These are phyloP conservation scores for Drosophila yooni DNA, from an alignment of 2,888 invertebrate genomes.

Conservation along the genomic window DNA sequence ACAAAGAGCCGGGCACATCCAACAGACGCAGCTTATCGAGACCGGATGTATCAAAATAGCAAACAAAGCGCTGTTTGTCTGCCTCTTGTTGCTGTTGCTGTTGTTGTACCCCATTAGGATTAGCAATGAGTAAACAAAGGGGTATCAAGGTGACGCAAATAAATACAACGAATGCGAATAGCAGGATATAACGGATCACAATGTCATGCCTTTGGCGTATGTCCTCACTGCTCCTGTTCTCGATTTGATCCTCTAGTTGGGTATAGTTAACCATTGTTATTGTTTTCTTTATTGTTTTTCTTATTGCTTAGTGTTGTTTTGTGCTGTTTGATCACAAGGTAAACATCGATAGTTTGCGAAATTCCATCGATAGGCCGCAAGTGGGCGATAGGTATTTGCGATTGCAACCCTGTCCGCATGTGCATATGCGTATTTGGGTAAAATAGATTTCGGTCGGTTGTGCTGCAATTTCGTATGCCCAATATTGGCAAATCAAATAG, in stretches of 20 bases:
- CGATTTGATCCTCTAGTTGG: conserved; percentile 3
- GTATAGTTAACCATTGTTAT: conserved; percentile 42
- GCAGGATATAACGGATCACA: conserved; percentile 9
- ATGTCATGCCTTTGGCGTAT: neutral
- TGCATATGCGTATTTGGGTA: conserved; percentile 64
- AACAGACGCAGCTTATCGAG: conserved; percentile 85
- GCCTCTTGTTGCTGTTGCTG: conserved; percentile 3
- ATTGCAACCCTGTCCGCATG: conserved; percentile 50
- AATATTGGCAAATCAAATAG: conserved; percentile 23
- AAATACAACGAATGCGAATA: conserved; percentile 2
- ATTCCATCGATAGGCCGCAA: conserved; percentile 39
- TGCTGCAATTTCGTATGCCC: conserved; percentile 38
- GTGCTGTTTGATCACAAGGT: neutral
- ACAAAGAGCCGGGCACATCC: conserved; percentile 89
- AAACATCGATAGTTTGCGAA: conserved; percentile 40
- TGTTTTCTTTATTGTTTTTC: neutral
- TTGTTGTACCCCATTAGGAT: neutral
- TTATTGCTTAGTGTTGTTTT: conserved; percentile 13
- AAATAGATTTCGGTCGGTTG: conserved; percentile 47
- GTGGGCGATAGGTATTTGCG: conserved; percentile 26
- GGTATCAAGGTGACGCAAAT: conserved; percentile 20
- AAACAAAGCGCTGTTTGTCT: conserved; percentile 47
- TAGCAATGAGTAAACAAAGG: conserved; percentile 26
- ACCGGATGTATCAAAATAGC: conserved; percentile 39
- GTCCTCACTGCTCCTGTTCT: neutral